Percentiles rank a stretch among this genome's conserved stretches.
These are phyloP conservation scores for Dendroctonus ponderosae DNA, from an alignment of 1,140 invertebrate species.

Conservation along the genomic window DNA sequence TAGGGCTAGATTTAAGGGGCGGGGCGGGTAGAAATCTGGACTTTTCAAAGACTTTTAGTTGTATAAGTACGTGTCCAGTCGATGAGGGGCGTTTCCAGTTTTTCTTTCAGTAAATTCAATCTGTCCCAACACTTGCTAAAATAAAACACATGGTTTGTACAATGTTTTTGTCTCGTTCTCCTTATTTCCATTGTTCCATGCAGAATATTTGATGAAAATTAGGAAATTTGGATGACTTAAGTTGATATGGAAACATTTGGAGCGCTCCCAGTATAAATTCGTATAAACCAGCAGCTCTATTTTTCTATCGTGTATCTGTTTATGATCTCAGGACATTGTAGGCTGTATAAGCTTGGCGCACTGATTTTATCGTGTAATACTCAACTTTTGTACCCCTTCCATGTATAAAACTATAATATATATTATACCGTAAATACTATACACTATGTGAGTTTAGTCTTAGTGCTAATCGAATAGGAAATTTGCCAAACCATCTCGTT, in stretches of 20 bases:
- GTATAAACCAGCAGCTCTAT: constrained; percentile 1
- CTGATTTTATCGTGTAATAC: constrained; percentile 10
- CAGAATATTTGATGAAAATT: background rate
- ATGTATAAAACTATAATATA: constrained; percentile 10
- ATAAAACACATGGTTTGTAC: background rate
- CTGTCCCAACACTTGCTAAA: background rate
- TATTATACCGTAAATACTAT: constrained; percentile 3
- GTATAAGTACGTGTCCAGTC: background rate
- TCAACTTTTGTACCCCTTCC: constrained; percentile 15
- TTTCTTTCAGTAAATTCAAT: background rate
- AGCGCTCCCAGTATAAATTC: background rate
- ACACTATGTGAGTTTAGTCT: background rate
- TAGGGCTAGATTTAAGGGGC: constrained; percentile 29
- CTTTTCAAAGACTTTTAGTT: background rate
- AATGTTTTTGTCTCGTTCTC: background rate
- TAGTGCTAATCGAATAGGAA: background rate
- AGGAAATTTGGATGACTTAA: background rate
- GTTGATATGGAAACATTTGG: background rate
- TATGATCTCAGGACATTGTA: constrained; percentile 31
- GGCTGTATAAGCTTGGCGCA: constrained; percentile 31
- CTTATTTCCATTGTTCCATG: background rate
- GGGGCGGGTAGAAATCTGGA: background rate
- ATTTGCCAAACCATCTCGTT: background rate
- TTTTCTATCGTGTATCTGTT: constrained; percentile 12
- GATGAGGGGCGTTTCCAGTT: background rate